phyloP scores from a whole-genome alignment of 2,888 invertebrate genomes.

The Ferdinandea cuprea region DNA sequence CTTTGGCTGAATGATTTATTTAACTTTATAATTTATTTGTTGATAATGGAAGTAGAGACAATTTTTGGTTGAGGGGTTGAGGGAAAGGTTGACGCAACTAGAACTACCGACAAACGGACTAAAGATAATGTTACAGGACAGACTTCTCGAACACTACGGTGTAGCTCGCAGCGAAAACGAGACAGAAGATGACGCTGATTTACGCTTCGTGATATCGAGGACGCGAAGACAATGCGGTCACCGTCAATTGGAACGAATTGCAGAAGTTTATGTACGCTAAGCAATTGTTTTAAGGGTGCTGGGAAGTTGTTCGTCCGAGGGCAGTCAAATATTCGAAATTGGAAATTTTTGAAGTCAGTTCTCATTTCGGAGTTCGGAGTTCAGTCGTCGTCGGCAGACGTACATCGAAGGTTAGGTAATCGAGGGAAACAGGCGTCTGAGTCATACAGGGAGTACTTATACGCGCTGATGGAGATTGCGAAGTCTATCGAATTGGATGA shows the following conservation, averaged over 20 bases:
- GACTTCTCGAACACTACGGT: slow-evolving; percentile 6
- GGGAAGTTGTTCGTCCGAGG: too few relatives aligned
- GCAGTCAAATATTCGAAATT: neutral
- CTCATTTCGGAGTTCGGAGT: too few relatives aligned
- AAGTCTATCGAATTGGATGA: slow-evolving; percentile 49
- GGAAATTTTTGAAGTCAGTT: neutral
- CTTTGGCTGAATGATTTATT: too few relatives aligned
- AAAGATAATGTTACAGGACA: too few relatives aligned
- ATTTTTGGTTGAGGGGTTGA: slow-evolving; percentile 20
- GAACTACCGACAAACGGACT: too few relatives aligned
- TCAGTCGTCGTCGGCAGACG: too few relatives aligned
- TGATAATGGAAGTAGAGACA: neutral
- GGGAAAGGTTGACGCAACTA: too few relatives aligned
- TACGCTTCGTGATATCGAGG: slow-evolving; percentile 57
- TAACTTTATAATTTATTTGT: too few relatives aligned
- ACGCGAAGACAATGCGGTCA: slow-evolving; percentile 40
- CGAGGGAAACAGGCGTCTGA: slow-evolving; percentile 43
- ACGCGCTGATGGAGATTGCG: slow-evolving; percentile 36
- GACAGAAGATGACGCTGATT: slow-evolving; percentile 21
- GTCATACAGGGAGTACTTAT: slow-evolving; percentile 48
- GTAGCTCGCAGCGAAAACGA: slow-evolving; percentile 2
- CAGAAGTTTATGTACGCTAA: slow-evolving; percentile 58
- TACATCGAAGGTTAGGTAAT: slow-evolving; percentile 55
- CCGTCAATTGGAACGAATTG: slow-evolving; percentile 42
- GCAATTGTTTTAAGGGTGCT: too few relatives aligned